These are phyloP conservation scores for Megalonaias nervosa DNA, from an alignment of 1,140 invertebrate species.

Conservation along the genomic window DNA sequence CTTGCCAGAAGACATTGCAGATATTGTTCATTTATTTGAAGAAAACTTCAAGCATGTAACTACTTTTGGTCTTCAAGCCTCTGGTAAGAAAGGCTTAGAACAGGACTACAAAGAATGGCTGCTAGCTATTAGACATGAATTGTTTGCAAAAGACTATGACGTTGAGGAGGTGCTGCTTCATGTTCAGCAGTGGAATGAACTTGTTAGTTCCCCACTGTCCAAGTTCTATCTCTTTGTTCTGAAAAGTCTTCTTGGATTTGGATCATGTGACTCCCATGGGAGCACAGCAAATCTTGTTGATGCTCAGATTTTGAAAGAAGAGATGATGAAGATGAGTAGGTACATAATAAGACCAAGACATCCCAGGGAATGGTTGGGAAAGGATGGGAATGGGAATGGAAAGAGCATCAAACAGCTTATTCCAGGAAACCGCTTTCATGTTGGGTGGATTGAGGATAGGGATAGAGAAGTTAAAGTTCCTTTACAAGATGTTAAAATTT, in stretches of 20 bases:
- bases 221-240: constrained; percentile 42
- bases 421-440: constrained; percentile 26
- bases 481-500: constrained; percentile 8
- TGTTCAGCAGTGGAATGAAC: constrained; percentile 32
- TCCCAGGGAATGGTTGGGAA: constrained; percentile 41
- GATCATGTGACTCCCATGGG: constrained; percentile 16
- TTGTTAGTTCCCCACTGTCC: constrained; percentile 35
- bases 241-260: constrained; percentile 39
- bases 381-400: neutral
- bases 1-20: constrained; percentile 16
- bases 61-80: neutral
- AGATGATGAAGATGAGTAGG: constrained; percentile 24
- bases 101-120: constrained; percentile 43
- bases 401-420: constrained; percentile 34
- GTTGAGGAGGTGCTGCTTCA: constrained; percentile 30
- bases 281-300: constrained; percentile 26
- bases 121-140: constrained; percentile 31
- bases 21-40: constrained; percentile 37
- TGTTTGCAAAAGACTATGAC: constrained; percentile 14
- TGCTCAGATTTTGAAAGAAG: constrained; percentile 25
- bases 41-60: constrained; percentile 31
- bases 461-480: constrained; percentile 1
- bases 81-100: constrained; percentile 30
- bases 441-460: constrained; percentile 21
- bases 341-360: constrained; percentile 25